Conservation (phyloP, 2,797 vertebrate genomes). For the Falco novaeseelandiae region DNA sequence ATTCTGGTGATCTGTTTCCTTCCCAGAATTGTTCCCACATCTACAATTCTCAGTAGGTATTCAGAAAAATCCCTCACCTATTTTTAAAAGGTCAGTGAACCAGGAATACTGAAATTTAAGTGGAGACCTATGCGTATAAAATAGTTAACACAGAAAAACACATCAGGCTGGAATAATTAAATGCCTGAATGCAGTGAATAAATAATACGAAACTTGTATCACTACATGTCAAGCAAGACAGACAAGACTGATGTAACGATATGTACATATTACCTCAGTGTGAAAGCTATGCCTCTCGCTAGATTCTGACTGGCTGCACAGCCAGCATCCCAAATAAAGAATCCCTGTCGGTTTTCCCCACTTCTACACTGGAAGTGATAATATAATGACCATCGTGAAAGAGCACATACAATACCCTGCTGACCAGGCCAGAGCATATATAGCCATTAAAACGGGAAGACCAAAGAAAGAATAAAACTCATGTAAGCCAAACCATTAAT, state of each 20-base stretch:
- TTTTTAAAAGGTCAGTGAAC: background rate
- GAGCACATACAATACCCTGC: background rate
- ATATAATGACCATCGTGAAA: background rate
- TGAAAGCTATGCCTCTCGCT: background rate
- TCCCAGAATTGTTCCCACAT: background rate
- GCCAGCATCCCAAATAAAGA: background rate
- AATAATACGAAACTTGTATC: background rate
- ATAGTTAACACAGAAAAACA: background rate
- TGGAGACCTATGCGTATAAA: background rate
- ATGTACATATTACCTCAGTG: background rate
- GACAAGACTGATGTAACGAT: background rate
- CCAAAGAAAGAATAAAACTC: background rate
- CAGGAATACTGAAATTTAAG: background rate
- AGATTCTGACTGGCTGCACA: rapidly evolving
- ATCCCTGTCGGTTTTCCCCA: rapidly evolving
- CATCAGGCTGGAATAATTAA: rapidly evolving
- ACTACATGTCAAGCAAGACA: background rate
- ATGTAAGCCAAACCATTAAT: background rate
- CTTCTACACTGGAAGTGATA: background rate
- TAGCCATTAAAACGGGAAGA: background rate
- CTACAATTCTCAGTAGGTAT: background rate
- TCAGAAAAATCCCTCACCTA: background rate
- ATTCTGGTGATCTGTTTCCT: background rate
- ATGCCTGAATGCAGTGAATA: background rate
- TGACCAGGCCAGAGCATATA: background rate